Percentiles rank a stretch among this genome's conserved stretches.
Conservation (phyloP, 2,113 vertebrate genomes). For the Pseudorhombus dupliciocellatus region DNA sequence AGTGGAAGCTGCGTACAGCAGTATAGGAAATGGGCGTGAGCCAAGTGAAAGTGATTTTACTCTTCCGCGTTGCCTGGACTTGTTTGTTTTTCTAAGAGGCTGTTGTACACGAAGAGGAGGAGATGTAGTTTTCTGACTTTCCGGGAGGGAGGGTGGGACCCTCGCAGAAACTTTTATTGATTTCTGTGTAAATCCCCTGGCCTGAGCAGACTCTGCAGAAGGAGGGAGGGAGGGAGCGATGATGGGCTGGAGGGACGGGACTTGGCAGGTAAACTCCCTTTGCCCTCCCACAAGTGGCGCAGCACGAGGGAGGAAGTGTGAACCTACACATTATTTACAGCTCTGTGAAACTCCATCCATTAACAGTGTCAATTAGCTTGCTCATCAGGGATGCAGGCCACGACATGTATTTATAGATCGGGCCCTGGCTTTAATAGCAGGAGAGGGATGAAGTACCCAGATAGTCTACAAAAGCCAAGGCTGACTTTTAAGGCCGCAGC, state of each 20-base stretch:
- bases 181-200: conserved; percentile 69
- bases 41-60: conserved; percentile 35
- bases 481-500: conserved; percentile 47
- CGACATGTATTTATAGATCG: conserved; percentile 73
- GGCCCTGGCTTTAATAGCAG: conserved; percentile 59
- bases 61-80: conserved; percentile 32
- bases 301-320: conserved; percentile 68
- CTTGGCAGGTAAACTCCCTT: conserved; percentile 73
- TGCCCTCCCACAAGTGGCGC: conserved; percentile 69
- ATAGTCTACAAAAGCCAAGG: conserved; percentile 49
- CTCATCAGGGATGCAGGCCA: conserved; percentile 72
- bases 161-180: conserved; percentile 73
- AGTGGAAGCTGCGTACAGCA: background rate
- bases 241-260: conserved; percentile 45
- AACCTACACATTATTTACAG: conserved; percentile 78
- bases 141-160: conserved; percentile 4
- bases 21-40: conserved; percentile 3
- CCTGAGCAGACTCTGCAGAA: conserved; percentile 45
- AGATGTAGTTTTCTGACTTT: conserved; percentile 68
- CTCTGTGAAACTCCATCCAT: conserved; percentile 76
- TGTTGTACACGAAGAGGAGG: conserved; percentile 41
- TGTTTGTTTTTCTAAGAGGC: conserved; percentile 57
- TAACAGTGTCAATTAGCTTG: conserved; percentile 76
- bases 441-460: conserved; percentile 43
- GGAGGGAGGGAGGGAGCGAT: conserved; percentile 41